phyloP scores from a whole-genome alignment of 1,140 invertebrate genomes.

The Drosophila ohnishii region DNA sequence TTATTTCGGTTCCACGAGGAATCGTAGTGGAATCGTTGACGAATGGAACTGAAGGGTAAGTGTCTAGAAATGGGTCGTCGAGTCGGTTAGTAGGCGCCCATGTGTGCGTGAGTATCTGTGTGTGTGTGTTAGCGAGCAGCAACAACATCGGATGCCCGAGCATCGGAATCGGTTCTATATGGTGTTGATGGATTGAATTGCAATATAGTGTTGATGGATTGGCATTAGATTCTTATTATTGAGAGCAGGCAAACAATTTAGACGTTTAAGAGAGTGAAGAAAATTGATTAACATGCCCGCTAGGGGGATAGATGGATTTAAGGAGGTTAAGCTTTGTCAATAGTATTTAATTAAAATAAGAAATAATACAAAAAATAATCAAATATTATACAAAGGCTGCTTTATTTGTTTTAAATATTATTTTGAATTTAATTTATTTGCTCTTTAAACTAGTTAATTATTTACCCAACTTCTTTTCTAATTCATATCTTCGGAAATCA shows the following conservation, averaged over 20 bases:
- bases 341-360: neutral
- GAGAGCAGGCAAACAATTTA: constrained; percentile 32
- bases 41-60: too few species aligned
- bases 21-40: too few species aligned
- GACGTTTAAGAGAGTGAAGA: constrained; percentile 23
- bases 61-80: constrained; percentile 48
- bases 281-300: constrained; percentile 33
- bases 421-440: neutral
- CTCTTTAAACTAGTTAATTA: neutral
- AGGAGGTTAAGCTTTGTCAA: neutral
- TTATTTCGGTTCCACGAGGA: too few species aligned
- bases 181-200: constrained; percentile 48
- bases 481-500: too few species aligned
- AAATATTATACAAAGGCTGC: neutral
- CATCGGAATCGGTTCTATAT: constrained; percentile 32
- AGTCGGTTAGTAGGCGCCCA: constrained; percentile 22
- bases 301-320: neutral
- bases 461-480: neutral
- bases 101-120: constrained; percentile 8
- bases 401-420: too few species aligned
- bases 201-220: constrained; percentile 42
- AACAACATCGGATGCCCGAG: constrained; percentile 5
- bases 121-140: neutral
- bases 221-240: constrained; percentile 50
- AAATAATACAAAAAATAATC: neutral